Percentiles rank a stretch among this genome's conserved stretches.
Evolutionary conservation across 2,888 invertebrate species (phyloP).

Genomic region (Selenia dentaria): DNA sequence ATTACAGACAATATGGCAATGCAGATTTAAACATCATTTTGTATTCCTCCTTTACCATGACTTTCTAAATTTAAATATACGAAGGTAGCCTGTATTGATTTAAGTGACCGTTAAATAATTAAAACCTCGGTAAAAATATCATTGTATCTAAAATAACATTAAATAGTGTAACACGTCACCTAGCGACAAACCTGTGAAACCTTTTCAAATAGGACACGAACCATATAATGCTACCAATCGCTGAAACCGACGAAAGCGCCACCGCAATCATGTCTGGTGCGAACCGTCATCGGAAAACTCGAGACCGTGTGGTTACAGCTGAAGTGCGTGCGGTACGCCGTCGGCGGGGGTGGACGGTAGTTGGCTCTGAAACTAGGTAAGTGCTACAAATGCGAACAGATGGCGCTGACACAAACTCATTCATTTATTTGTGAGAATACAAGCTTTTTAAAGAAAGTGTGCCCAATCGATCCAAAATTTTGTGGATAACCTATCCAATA

Average conservation of each 20-base stretch:
- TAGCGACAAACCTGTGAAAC: conserved; percentile 34
- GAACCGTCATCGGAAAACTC: conserved; percentile 64
- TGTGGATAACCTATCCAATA: no score
- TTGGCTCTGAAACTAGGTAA: conserved; percentile 90
- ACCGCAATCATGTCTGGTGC: conserved; percentile 46
- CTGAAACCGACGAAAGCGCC: conserved; percentile 73
- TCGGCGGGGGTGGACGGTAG: conserved; percentile 90
- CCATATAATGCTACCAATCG: conserved; percentile 68
- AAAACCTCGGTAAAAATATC: no score
- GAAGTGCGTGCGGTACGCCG: conserved; percentile 82
- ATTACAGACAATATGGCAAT: no score
- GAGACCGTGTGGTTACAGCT: conserved; percentile 73
- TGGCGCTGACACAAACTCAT: conserved; percentile 59
- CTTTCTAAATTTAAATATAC: no score
- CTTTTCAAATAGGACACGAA: conserved; percentile 25
- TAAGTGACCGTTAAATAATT: no score
- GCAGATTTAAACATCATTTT: no score
- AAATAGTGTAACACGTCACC: conserved; percentile 48
- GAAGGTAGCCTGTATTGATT: no score
- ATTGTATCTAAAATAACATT: no score
- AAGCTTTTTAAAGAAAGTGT: no score
- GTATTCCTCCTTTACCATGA: no score
- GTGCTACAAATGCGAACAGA: conserved; percentile 49
- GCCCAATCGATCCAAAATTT: no score
- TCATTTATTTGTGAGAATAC: no score